Base-by-base conservation (phyloP, 2,888 invertebrate genomes). In the Plemyria rubiginata region DNA sequence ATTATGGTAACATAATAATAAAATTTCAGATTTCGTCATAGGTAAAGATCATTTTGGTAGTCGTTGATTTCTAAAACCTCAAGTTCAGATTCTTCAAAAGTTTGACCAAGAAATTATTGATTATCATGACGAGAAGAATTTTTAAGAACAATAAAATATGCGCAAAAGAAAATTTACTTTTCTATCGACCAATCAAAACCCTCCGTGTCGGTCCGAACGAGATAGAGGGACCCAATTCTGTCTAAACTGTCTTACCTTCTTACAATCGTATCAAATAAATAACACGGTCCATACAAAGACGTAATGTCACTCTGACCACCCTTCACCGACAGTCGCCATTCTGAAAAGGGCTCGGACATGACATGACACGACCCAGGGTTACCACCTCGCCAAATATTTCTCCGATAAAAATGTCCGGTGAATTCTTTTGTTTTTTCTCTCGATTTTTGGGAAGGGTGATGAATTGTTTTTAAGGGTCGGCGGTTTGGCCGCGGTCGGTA, bases 281-380 rank as follows among this genome's bases (percentile, higher is more conserved):
- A 84, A 84, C 83, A 84, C 82, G 80, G 82, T 84, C 80, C 78
- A 81, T 77, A 78, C 78, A 82, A 84, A 80, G 80, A 82, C 77
- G 81, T 80, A 36, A 80, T 80, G 80, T 76, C 75, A 80, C 70
- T 83, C 81, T 89, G 90, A 88, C 88, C 89, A 82, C 75, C 80
- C 75, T 60, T 65, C 83, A 81, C 81, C 85, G 84, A 83, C 84
- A 82, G 79, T 60, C 75, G 81, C 83, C 87, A 86, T 88, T 90
- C 86, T 90, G 90, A 90, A 86, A 86, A 88, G 90, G 90, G 89
- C 87, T 85, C 79, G 88, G 90, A 88, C 90, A 85, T 83, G 85
- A 84, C 85, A 81, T 73, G 60, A 43, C 49, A 54, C 71, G n/a
- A n/a, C n/a, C n/a, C 77, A 87, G 90, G 90, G 90, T 73, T 90